Evolutionary conservation across 2,888 invertebrate genomes (phyloP).

Genomic region (Chrysolina americana): DNA sequence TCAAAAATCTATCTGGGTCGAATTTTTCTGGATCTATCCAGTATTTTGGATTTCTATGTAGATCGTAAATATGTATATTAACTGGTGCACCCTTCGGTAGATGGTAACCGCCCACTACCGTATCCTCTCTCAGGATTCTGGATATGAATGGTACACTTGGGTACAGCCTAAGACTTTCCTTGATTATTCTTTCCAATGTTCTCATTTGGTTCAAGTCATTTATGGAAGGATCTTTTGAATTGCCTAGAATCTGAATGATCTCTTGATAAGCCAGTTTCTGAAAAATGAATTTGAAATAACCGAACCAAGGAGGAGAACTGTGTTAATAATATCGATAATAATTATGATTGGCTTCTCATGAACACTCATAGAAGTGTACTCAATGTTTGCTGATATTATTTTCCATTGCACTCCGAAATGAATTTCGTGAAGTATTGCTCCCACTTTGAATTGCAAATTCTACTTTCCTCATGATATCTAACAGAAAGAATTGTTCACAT

Average conservation of each 20-base stretch:
- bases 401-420: too few species aligned
- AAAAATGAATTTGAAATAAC: constrained; percentile 8
- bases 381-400: too few species aligned
- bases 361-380: too few species aligned
- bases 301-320: too few species aligned
- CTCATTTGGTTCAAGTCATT: constrained; percentile 64
- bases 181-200: constrained; percentile 65
- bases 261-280: constrained; percentile 55
- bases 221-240: constrained; percentile 53
- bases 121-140: constrained; percentile 58
- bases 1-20: constrained; percentile 80
- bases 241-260: constrained; percentile 57
- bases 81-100: constrained; percentile 72
- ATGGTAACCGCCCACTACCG: constrained; percentile 57
- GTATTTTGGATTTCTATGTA: constrained; percentile 77
- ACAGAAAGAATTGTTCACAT: too few species aligned
- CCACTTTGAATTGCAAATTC: too few species aligned
- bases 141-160: constrained; percentile 66
- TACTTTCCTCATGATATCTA: too few species aligned
- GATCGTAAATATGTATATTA: constrained; percentile 75
- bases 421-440: too few species aligned
- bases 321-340: too few species aligned
- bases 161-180: constrained; percentile 65
- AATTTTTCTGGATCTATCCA: constrained; percentile 78
- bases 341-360: too few species aligned